Base-by-base conservation (phyloP, 2,888 invertebrate genomes). In the Polietes domitor region DNA sequence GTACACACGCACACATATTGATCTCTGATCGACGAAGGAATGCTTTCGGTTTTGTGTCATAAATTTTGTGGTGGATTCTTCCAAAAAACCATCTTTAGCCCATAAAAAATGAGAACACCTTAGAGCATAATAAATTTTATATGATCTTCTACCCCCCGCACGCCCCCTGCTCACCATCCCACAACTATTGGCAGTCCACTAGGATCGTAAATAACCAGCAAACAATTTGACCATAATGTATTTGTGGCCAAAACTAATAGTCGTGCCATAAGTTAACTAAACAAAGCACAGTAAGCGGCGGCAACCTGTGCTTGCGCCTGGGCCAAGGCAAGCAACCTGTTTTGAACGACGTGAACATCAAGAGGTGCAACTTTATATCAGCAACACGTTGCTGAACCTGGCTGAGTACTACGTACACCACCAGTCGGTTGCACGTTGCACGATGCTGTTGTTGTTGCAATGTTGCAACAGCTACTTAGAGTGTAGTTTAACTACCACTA, bases 71-170 rank as follows among this genome's bases (percentile, higher is more conserved):
- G 9, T 21, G 21, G 21, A 0, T 68, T 43, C 68, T 68, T 43
- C 68, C 43, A 19, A 68, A n/a, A 65, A 68, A 68, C 37, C 65
- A 65, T 65, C 65, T 65, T 65, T 58, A n/a, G 37, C 5, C 58
- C 43, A 73, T 61, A 73, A 58, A 78, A 81, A 81, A 76, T 81
- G 78, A 55, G 76, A 84, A 84, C 84, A 84, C 81, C 81, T 79
- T 68, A 81, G 68, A 81, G 81, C 81, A 81, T 84, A 81, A 84
- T 84, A 81, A 81, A 84, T 84, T 81, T 79, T 81, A 80, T 76
- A 80, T 76, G 75, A 78, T 55, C 63, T 73, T 19, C 65, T 17
- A 21, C 5, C 61, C 26, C 61, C 61, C 2, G 21, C 1, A 21
- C 19, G 6, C 4, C 26, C 5, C 55, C 21, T 55, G 21, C 55